Evolutionary conservation across 2,888 invertebrate species (phyloP).

Genomic region (Aromia moschata): DNA sequence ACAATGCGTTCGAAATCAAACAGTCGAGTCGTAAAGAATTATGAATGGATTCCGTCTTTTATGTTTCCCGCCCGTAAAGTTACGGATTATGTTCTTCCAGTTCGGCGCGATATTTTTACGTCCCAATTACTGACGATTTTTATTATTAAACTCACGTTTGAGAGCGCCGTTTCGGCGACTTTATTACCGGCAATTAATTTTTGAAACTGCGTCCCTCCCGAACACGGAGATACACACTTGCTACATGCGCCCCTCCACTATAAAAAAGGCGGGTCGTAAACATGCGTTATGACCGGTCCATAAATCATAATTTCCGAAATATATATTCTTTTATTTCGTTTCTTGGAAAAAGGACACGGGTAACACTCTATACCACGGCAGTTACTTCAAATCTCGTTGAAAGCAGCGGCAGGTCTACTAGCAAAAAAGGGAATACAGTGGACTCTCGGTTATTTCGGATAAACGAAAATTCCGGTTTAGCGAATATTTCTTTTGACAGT

Average conservation of each 20-base stretch:
- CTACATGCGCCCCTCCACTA: conserved; percentile 12
- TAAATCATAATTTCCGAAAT: conserved; percentile 43
- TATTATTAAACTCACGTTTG: conserved; percentile 39
- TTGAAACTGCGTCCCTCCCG: conserved; percentile 36
- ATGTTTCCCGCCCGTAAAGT: conserved; percentile 6
- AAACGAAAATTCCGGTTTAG: too few relatives aligned
- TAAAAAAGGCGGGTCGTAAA: conserved; percentile 37
- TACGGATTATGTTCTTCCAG: conserved; percentile 11
- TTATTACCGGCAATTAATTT: conserved; percentile 41
- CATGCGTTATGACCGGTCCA: conserved; percentile 38
- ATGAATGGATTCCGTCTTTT: neutral
- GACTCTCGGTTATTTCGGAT: too few relatives aligned
- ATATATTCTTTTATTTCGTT: conserved; percentile 40
- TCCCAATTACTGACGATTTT: conserved; percentile 37
- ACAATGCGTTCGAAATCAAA: neutral
- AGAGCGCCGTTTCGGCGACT: conserved; percentile 30
- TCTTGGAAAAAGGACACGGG: conserved; percentile 23
- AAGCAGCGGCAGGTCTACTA: too few relatives aligned
- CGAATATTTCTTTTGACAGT: too few relatives aligned
- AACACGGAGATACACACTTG: conserved; percentile 2
- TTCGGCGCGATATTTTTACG: conserved; percentile 32
- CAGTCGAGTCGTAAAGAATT: neutral
- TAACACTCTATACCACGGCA: conserved; percentile 18
- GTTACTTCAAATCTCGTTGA: conserved; percentile 12
- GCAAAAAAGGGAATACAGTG: too few relatives aligned